Base-by-base conservation (phyloP, 2,113 vertebrate species). In the Oreamnos americanus region DNA sequence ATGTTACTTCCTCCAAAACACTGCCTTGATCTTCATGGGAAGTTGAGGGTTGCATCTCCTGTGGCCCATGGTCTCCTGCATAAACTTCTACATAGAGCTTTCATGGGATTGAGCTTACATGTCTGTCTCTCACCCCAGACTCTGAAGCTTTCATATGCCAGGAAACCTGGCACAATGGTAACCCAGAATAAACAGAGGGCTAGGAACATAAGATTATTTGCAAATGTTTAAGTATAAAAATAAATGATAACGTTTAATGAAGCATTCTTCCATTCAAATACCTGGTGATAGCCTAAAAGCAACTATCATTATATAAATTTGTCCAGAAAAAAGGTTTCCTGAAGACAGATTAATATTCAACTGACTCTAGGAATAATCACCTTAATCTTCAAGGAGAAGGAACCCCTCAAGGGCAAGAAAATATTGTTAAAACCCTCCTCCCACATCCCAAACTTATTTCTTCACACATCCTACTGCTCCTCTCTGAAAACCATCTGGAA, bases 271-370 rank as follows among this genome's bases (percentile, higher is more conserved):
- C 49, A 93, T 74, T 51, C 76, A 93, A 88, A 58, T 67, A 36
- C 43, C 33, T 53, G 62, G 16, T 39, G 33, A 76, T 90, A 83
- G 51, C 85, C 91, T 92, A 83, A 91, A 55, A 83, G 6, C 33
- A 83, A 45, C n/a, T 76, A 67, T 49, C 16, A n/a, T 89, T 43
- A 76, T 45, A 95, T 89, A 86, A 67, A 33, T 93, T 45, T 83
- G 47, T 58, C 43, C 87, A 96, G 55, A 88, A 94, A 95, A 71
- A 81, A 67, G 43, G 21, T 81, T 96, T 97, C 53, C 81, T 36
- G n/a, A 91, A 96, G 36, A 81, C 76, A 91, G 45, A 93, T 94
- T 76, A 96, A 96, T 87, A 92, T 94, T 96, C 79, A 90, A 92
- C 84, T 71, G 36, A 79, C 71, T 90, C 43, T 97, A 67, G 58